Evolutionary conservation across 2,113 vertebrate species (phyloP).

Genomic region (Tetrax tetrax): DNA sequence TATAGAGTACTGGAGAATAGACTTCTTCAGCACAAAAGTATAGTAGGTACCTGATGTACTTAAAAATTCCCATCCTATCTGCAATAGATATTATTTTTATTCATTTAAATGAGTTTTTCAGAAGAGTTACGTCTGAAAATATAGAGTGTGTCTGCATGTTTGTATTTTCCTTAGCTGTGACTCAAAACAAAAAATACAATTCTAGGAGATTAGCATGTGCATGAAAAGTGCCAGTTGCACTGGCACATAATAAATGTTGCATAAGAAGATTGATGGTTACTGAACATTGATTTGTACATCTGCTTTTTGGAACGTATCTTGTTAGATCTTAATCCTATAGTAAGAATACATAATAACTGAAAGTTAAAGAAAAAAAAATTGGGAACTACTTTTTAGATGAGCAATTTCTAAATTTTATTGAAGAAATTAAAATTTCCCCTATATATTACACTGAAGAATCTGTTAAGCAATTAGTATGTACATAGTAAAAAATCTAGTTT

Average conservation of each 20-base stretch:
- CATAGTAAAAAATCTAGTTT: not conserved
- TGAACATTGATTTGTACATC: not conserved
- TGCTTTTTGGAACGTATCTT: not conserved
- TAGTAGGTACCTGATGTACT: not conserved
- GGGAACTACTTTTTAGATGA: not conserved
- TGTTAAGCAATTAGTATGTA: not conserved
- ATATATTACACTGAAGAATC: not conserved
- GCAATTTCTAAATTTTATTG: not conserved
- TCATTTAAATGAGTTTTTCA: not conserved
- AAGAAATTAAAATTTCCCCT: not conserved
- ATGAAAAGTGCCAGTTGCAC: not conserved
- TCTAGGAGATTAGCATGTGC: not conserved
- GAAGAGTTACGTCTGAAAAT: not conserved
- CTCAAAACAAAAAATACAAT: not conserved
- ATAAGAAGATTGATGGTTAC: not conserved
- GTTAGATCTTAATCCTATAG: not conserved
- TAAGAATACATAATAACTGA: not conserved
- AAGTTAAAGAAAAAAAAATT: not conserved
- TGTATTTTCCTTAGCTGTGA: not conserved
- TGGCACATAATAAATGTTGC: not conserved
- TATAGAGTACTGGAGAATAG: not conserved
- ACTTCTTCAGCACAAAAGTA: not conserved
- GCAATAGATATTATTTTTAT: not conserved
- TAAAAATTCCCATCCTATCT: not conserved
- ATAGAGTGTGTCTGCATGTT: not conserved